A percentile compares a stretch with the other conserved stretches of the same genome.
Conservation (phyloP, 2,888 invertebrate species). For the Xylota segnis region DNA sequence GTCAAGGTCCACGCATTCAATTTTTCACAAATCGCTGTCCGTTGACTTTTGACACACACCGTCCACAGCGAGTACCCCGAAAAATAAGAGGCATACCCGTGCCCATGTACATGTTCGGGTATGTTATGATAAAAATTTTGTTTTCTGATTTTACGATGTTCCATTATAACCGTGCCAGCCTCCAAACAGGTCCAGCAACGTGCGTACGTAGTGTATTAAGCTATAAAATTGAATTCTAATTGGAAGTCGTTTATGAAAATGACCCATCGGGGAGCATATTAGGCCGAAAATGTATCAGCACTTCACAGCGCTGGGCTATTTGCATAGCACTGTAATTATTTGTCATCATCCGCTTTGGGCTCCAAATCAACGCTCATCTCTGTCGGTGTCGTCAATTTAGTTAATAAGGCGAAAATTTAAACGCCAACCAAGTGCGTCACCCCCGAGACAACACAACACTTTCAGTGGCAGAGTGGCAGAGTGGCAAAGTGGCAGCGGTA, state of each 20-base stretch:
- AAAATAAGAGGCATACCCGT: background rate
- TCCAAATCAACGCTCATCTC: conserved; percentile 35
- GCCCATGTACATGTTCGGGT: background rate
- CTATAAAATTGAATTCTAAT: conserved; percentile 76
- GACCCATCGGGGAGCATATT: conserved; percentile 41
- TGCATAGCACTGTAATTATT: conserved; percentile 73
- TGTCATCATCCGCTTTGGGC: conserved; percentile 52
- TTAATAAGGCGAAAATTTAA: conserved; percentile 76
- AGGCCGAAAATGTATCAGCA: conserved; percentile 33
- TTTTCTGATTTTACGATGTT: conserved; percentile 20
- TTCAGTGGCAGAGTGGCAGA: background rate
- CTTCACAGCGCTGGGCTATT: conserved; percentile 64
- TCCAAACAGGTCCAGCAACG: background rate
- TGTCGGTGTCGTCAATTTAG: conserved; percentile 68
- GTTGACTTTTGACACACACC: conserved; percentile 5
- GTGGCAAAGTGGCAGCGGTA: background rate
- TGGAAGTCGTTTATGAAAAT: conserved; percentile 49
- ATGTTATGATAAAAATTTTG: background rate
- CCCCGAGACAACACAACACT: background rate
- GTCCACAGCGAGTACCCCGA: background rate
- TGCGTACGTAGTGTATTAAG: conserved; percentile 52
- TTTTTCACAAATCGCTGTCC: background rate
- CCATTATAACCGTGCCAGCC: background rate
- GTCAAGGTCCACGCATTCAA: too few relatives aligned
- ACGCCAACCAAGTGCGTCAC: conserved; percentile 60